Evolutionary conservation across 2,797 vertebrate genomes (phyloP), one percentile per base, ranked within the genome.

Genomic region (Borostomias antarcticus): DNA sequence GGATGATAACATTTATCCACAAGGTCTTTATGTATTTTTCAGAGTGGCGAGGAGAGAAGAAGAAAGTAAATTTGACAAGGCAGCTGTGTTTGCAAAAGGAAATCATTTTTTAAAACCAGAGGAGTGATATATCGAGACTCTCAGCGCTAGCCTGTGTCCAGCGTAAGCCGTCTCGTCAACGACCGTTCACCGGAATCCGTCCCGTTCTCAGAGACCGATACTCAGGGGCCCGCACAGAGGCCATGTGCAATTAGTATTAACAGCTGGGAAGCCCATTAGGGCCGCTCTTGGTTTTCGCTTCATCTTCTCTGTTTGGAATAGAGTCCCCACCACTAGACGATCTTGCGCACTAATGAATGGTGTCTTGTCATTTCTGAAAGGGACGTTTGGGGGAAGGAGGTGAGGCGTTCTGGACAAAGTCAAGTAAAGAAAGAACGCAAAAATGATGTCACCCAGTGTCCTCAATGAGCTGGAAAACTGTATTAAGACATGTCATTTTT

Each of bases 81-180:
- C 93, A 93, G 91, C 91, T 93, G 92, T 94, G 89, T 93, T 94
- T 93, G 85, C 79, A 80, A 73, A 91, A 90, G 89, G 89, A 91
- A 90, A 80, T 80, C 70, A 82, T 85, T 91, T 58, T 85, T 92
- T 88, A 89, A 83, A 88, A 80, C 50, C 28, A 30, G 62, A 19
- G 62, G 80, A 77, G 58, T 85, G 84, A 92, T 86, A 84, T 88
- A 91, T 69, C 82, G 77, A 72, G 75, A 77, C 68, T 47, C 70
- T 84, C 78, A 64, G 74, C 67, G 23, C 81, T 45, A 61, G 73
- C 75, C 79, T 45, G 66, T 70, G 69, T 52, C 71, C 64, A 62
- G 66, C 72, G 62, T 75, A 75, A 66, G 64, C 70, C 21, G 32
- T 58, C 56, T 37, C 56, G 11, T 37, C 54, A 32, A 19, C 29